Evolutionary conservation across 2,113 vertebrate genomes (phyloP).

Genomic region (Thamnophis sirtalis): DNA sequence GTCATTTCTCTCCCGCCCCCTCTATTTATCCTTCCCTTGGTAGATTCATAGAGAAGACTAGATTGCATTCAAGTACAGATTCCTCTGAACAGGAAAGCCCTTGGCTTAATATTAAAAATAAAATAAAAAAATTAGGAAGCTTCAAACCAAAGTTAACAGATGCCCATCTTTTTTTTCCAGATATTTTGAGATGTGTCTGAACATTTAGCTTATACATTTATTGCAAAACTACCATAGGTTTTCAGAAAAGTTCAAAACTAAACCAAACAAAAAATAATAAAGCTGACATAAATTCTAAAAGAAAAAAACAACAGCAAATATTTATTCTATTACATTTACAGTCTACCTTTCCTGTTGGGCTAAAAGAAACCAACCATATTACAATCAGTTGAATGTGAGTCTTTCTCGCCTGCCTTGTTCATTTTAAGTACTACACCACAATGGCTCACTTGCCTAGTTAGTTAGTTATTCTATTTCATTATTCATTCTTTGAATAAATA

Average conservation of each 20-base stretch:
- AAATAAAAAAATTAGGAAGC: background rate
- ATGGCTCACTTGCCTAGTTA: background rate
- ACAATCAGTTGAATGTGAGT: background rate
- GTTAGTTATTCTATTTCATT: background rate
- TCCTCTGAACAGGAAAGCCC: background rate
- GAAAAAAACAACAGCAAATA: background rate
- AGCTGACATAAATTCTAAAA: background rate
- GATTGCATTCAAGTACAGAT: background rate
- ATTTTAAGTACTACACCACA: background rate
- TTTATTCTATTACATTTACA: background rate
- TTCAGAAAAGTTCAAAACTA: background rate
- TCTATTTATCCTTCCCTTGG: too few relatives aligned
- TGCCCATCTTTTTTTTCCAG: background rate
- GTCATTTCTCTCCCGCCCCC: background rate
- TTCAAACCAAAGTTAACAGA: background rate
- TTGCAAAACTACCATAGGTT: background rate
- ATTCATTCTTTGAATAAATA: background rate
- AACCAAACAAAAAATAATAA: background rate
- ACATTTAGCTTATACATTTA: background rate
- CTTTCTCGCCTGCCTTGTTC: background rate
- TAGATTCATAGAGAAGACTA: background rate
- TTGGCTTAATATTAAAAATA: background rate
- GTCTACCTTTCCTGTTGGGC: background rate
- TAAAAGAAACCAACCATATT: background rate
- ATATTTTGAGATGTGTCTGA: background rate